Evolutionary conservation across 1,140 invertebrate genomes (phyloP).

Genomic region (Drosophila insularis): DNA sequence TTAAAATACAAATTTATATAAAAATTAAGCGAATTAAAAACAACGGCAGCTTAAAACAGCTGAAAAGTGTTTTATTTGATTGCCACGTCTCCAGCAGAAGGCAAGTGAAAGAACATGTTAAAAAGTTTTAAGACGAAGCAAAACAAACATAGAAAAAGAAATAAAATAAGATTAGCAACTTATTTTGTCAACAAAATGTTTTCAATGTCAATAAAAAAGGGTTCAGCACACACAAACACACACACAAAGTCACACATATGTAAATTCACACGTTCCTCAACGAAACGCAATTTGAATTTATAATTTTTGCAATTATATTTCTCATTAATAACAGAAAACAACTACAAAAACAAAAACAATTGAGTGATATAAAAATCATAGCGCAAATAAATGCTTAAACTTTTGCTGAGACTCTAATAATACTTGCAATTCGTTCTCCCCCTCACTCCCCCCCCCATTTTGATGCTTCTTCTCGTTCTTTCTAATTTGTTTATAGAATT

Average conservation of each 20-base stretch:
- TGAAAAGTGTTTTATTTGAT: conserved; percentile 4
- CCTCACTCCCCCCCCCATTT: neutral
- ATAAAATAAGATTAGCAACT: conserved; percentile 29
- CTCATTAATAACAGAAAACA: conserved; percentile 56
- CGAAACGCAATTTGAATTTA: conserved; percentile 75
- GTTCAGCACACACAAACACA: conserved; percentile 39
- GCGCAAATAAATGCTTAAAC: conserved; percentile 77
- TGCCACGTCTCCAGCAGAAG: conserved; percentile 56
- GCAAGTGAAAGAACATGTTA: conserved; percentile 45
- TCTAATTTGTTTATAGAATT: conserved; percentile 75
- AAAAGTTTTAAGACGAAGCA: conserved; percentile 12
- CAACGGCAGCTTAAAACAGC: neutral
- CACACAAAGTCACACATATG: conserved; percentile 40
- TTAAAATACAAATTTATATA: conserved; percentile 24
- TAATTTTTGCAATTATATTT: conserved; percentile 79
- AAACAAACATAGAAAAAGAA: conserved; percentile 19
- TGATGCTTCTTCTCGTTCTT: conserved; percentile 8
- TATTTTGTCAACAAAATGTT: conserved; percentile 28
- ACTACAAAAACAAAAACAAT: conserved; percentile 23
- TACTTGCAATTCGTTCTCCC: conserved; percentile 47
- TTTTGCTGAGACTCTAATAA: conserved; percentile 34
- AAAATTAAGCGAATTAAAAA: conserved; percentile 21
- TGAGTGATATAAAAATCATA: conserved; percentile 74
- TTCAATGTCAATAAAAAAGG: conserved; percentile 67
- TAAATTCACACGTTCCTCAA: neutral